These are phyloP conservation scores for Hydraecia micacea DNA, from an alignment of 2,888 invertebrate genomes.

Conservation along the genomic window DNA sequence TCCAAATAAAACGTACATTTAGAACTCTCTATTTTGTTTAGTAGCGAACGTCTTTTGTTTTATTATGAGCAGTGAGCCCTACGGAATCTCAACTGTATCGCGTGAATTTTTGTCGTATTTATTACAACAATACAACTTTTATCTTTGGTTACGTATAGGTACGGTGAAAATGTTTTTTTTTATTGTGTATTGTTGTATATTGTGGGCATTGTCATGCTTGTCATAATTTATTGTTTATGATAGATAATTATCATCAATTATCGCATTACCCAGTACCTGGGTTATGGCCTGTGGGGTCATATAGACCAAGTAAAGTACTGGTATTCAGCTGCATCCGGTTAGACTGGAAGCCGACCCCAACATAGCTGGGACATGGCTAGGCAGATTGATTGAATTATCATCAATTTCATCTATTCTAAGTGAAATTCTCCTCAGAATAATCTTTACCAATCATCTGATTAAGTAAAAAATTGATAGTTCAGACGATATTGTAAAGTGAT, in stretches of 20 bases:
- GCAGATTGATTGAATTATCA: background rate
- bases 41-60: constrained; percentile 30
- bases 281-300: too few relatives aligned
- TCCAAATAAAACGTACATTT: constrained; percentile 26
- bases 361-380: too few relatives aligned
- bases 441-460: background rate
- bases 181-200: background rate
- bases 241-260: too few relatives aligned
- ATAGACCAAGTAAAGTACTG: background rate
- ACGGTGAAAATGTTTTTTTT: constrained; percentile 10
- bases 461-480: constrained; percentile 23
- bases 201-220: background rate
- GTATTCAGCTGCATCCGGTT: background rate
- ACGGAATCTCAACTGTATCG: constrained; percentile 28
- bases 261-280: too few relatives aligned
- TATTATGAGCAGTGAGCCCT: background rate
- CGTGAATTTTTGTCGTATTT: constrained; percentile 12
- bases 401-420: background rate
- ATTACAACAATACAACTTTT: constrained; percentile 21
- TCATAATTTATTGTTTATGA: background rate
- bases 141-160: background rate
- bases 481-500: background rate
- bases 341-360: background rate
- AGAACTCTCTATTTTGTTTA: constrained; percentile 17
- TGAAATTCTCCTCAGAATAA: background rate